Conservation (phyloP, 2,113 vertebrate genomes). For the Pedetes capensis region DNA sequence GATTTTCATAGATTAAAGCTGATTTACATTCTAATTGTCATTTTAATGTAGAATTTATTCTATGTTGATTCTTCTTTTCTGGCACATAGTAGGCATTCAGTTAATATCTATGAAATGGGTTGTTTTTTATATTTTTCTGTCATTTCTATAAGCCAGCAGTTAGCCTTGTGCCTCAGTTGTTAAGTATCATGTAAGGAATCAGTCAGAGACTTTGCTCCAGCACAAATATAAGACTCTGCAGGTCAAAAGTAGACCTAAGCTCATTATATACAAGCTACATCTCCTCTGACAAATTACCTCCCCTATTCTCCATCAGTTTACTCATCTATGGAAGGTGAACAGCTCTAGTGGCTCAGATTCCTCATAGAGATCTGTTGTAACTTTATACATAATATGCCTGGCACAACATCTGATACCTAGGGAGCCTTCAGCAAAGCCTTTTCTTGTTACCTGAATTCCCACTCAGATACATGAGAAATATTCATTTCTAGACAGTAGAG, state of each 20-base stretch:
- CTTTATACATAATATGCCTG: not conserved
- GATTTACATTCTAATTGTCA: slow-evolving; percentile 67
- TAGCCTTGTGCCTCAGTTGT: not conserved
- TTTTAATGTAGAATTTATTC: slow-evolving; percentile 53
- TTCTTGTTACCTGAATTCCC: not conserved
- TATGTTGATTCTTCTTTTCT: slow-evolving; percentile 25
- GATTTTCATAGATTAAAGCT: slow-evolving; percentile 72
- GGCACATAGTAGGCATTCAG: slow-evolving; percentile 55
- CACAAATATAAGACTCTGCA: not conserved
- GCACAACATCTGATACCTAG: not conserved
- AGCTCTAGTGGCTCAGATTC: not conserved
- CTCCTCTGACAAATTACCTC: not conserved
- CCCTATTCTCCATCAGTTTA: not conserved
- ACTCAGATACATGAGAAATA: not conserved
- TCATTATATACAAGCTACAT: not conserved
- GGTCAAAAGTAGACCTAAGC: not conserved
- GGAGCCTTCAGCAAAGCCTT: not conserved
- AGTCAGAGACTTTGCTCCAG: not conserved
- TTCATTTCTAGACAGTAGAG: not conserved
- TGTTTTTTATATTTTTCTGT: not conserved
- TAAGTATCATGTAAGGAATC: not conserved
- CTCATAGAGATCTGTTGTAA: not conserved
- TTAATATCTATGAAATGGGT: not conserved
- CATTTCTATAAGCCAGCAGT: not conserved
- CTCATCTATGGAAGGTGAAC: not conserved